Conservation (phyloP, 2,797 vertebrate genomes). For the Coracias cyanogaster region DNA sequence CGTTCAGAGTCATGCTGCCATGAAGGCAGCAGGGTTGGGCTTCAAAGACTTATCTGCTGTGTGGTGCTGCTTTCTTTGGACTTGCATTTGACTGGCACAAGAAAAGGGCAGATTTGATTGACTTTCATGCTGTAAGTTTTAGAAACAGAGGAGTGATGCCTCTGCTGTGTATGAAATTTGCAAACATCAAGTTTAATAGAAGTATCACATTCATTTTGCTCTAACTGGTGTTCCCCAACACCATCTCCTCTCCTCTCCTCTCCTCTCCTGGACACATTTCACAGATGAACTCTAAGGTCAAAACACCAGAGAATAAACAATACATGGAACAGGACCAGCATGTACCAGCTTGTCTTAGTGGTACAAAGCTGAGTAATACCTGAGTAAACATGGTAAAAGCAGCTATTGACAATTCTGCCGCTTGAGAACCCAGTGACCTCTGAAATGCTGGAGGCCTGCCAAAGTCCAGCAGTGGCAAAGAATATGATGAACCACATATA, state of each 20-base stretch:
- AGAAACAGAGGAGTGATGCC: neutral
- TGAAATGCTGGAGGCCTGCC: constrained; percentile 1
- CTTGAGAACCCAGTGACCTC: neutral
- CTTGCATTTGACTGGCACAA: neutral
- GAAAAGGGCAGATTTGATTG: neutral
- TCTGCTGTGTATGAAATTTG: neutral
- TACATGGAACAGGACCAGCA: accelerated
- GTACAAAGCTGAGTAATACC: neutral
- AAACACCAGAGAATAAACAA: neutral
- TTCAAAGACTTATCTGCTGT: neutral
- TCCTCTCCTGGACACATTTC: neutral
- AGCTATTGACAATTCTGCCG: neutral
- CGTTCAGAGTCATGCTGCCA: neutral
- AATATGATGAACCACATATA: neutral
- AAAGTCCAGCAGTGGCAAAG: neutral
- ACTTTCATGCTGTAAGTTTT: neutral
- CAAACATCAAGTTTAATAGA: neutral
- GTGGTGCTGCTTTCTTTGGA: neutral
- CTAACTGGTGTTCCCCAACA: neutral
- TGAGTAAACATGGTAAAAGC: constrained; percentile 15
- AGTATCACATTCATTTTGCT: neutral
- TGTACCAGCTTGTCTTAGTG: constrained; percentile 3
- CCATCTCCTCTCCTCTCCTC: neutral
- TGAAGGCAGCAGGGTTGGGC: accelerated
- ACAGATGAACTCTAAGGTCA: neutral